Percentiles rank a stretch among this genome's conserved stretches.
These are phyloP conservation scores for Platysteira castanea DNA, from an alignment of 2,113 vertebrate genomes.

Conservation along the genomic window DNA sequence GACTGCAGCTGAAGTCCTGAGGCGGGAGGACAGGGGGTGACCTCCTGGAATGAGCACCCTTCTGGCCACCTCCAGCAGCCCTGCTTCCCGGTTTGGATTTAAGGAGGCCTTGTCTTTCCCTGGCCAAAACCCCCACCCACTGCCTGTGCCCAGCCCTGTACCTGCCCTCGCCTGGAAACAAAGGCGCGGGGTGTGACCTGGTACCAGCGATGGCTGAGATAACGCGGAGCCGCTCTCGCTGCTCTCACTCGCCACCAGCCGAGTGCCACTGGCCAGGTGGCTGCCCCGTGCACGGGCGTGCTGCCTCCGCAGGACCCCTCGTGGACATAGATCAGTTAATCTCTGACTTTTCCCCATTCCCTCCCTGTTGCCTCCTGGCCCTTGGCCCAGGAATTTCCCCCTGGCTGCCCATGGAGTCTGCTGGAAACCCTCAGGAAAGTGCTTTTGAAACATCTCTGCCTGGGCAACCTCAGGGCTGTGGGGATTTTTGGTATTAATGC, in stretches of 20 bases:
- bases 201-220: neutral
- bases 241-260: accelerated
- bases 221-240: accelerated
- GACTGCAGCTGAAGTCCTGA: accelerated
- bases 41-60: neutral
- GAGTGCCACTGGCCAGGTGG: accelerated
- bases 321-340: neutral
- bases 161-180: neutral
- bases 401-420: neutral
- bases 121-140: accelerated
- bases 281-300: accelerated
- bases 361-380: neutral
- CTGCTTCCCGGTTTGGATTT: neutral
- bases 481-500: neutral
- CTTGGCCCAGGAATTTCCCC: slow-evolving; percentile 11
- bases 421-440: neutral
- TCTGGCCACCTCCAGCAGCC: neutral
- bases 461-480: neutral
- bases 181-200: accelerated
- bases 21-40: accelerated
- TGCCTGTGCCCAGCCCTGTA: neutral
- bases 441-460: neutral
- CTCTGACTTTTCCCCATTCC: neutral
- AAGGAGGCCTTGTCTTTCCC: neutral
- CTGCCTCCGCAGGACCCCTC: neutral